Evolutionary conservation across 2,113 vertebrate genomes (phyloP), one percentile per base, ranked within the genome.

Genomic region (Protobothrops mucrosquamatus): DNA sequence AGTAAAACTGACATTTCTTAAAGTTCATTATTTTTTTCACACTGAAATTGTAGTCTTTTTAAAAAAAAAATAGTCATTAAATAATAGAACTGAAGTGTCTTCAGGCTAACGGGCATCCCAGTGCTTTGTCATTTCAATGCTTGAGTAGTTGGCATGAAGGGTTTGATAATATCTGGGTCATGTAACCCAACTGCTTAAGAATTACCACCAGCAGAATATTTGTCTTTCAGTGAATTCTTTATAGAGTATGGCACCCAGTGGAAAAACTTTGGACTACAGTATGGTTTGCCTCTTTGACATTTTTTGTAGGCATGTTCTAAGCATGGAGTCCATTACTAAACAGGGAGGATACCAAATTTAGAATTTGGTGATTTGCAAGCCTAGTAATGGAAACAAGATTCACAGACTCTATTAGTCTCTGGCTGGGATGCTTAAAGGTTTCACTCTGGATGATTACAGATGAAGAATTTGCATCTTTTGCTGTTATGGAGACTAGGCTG

Each of bases 1-100:
- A 97, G 97, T 96, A 97, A 97, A 98, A 98, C 91, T 98, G 98
- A 98, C 97, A 98, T 98, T 98, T 98, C 85, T 95, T 95, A 97
- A 98, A 98, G 97, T 98, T 98, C 97, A 97, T 98, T 97, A 97
- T 97, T 97, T 97, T 97, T 81, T 97, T 96, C 91, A 94, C 90
- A 6, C 95, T 92, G 97, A 96, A 97, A 97, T 97, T 96, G 97
- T 94, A 92, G 93, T 94, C 46, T 43, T 61, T 86, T 86, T 48
- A 26, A 95, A 92, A 9, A 51, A 85, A 39, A 52, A 87, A 87
- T 0, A 97, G 96, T 91, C 94, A 94, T 98, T 96, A 97, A 97
- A 96, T 96, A 95, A 96, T 26, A 91, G 94, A 95, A 94, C 6
- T 51, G 94, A 1, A 55, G 95, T 94, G 29, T 96, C 97, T 97